Base-by-base conservation (phyloP, 2,797 vertebrate genomes). In the Thunnus albacares region DNA sequence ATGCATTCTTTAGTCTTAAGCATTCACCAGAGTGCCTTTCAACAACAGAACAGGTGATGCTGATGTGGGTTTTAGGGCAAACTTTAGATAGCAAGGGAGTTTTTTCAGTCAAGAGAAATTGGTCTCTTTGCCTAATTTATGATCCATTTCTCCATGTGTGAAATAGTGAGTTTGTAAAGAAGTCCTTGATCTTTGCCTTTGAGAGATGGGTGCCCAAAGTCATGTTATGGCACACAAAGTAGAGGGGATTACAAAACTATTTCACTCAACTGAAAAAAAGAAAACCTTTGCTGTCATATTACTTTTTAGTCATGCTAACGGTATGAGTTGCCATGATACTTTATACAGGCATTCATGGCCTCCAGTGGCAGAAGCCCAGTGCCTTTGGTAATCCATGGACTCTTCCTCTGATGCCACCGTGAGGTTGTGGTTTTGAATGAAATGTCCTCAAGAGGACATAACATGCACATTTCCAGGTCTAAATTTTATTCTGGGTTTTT, bases 21-120 rank as follows among this genome's bases (percentile, higher is more conserved):
- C 28, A 30, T 30, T 35, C 33, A 35, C 20, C 38, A 45, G 51
- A 33, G 24, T 55, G 60, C 35, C 1, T 45, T 24, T 49, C 22
- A 20, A 51, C 55, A 33, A 47, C 33, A 11, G 49, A 28, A 13
- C 13, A 55, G 45, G 26, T 63, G 49, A 22, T 51, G 43, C 28
- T 68, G 49, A 61, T 49, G 26, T 20, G 20, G 9, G 22, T 45
- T 63, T 69, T 65, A 62, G 15, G 26, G 26, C 55, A 47, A 22
- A 28, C 14, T 2, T 10, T 38, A 30, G 28, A 30, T 13, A 43
- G n/a, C 28, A 45, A 41, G 56, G 14, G 56, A 55, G 51, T n/a
- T 15, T 74, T 68, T 74, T n/a, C 33, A 41, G 58, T 60, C 20
- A 43, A 61, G 59, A 61, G 9, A 53, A 71, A 55, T 47, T 7